These are phyloP conservation scores for Triplophysa dalaica DNA, from an alignment of 2,113 vertebrate species.

Conservation along the genomic window DNA sequence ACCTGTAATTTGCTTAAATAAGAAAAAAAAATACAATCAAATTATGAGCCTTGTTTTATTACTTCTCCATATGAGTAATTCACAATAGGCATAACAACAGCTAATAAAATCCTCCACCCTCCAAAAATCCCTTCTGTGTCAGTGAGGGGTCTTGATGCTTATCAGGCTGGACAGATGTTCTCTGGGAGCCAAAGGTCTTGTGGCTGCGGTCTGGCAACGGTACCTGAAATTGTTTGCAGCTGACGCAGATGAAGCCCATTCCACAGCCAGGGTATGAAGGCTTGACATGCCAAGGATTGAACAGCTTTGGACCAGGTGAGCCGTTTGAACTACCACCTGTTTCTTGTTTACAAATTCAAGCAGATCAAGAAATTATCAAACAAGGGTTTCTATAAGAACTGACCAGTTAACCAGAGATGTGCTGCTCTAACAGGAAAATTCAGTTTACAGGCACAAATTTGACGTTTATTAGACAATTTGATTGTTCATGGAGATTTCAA, in stretches of 20 bases:
- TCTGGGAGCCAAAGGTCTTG: conserved; percentile 68
- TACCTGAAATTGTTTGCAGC: conserved; percentile 81
- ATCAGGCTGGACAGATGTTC: conserved; percentile 70
- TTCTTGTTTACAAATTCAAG: conserved; percentile 63
- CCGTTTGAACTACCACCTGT: conserved; percentile 81
- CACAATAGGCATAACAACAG: conserved; percentile 43
- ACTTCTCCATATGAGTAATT: neutral
- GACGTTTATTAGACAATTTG: too few species aligned
- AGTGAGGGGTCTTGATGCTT: conserved; percentile 69
- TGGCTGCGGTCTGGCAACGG: conserved; percentile 24
- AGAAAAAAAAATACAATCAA: too few species aligned
- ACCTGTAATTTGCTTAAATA: too few species aligned
- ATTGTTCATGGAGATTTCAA: too few species aligned
- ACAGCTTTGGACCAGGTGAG: conserved; percentile 78
- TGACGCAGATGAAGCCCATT: conserved; percentile 55
- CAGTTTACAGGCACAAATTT: too few species aligned
- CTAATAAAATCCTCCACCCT: conserved; percentile 63
- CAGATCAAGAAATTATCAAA: neutral
- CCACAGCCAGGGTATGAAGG: conserved; percentile 61
- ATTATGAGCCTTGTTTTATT: too few species aligned
- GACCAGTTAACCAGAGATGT: conserved; percentile 29
- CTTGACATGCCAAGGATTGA: conserved; percentile 70
- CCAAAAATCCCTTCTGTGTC: conserved; percentile 28
- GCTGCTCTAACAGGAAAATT: too few species aligned
- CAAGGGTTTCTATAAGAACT: conserved; percentile 24